Percentiles rank a stretch among this genome's conserved stretches.
These are phyloP conservation scores for Sussaba pulchella DNA, from an alignment of 2,888 invertebrate species.

Conservation along the genomic window DNA sequence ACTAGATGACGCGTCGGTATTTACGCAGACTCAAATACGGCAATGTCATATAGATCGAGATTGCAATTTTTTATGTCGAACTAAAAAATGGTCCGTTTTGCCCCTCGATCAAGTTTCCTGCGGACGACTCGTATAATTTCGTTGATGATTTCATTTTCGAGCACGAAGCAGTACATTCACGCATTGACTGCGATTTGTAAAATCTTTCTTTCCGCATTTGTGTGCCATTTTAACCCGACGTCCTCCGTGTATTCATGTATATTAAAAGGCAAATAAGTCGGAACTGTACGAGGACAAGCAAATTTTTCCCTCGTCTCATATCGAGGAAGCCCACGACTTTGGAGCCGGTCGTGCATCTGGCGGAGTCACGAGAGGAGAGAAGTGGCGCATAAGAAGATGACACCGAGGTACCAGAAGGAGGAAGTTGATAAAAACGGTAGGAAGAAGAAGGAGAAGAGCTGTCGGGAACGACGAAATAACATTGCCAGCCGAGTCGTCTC, in stretches of 20 bases:
- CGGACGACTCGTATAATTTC: no score
- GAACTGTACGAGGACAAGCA: constrained; percentile 46
- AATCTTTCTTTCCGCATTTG: background rate
- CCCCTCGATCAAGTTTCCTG: no score
- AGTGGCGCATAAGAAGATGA: constrained; percentile 36
- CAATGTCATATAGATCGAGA: no score
- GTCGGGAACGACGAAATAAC: constrained; percentile 64
- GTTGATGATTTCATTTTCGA: no score
- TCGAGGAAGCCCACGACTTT: constrained; percentile 58
- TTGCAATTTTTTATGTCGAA: no score
- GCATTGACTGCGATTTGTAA: no score
- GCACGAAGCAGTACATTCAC: no score
- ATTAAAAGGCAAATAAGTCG: constrained; percentile 56
- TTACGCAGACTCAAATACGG: no score
- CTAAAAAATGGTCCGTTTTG: no score
- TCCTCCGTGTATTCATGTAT: background rate
- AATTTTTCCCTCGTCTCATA: constrained; percentile 49
- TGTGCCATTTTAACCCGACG: background rate
- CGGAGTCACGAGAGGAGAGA: constrained; percentile 55
- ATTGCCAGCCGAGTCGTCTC: constrained; percentile 58
- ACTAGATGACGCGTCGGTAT: no score
- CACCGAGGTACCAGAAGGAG: constrained; percentile 11
- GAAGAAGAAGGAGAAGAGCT: constrained; percentile 41
- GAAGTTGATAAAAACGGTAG: constrained; percentile 45
- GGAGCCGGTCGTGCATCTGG: constrained; percentile 60